Percentiles rank a stretch among this genome's conserved stretches.
Conservation (phyloP, 1,140 invertebrate species). For the Pachyrhynchus sulphureomaculatus region DNA sequence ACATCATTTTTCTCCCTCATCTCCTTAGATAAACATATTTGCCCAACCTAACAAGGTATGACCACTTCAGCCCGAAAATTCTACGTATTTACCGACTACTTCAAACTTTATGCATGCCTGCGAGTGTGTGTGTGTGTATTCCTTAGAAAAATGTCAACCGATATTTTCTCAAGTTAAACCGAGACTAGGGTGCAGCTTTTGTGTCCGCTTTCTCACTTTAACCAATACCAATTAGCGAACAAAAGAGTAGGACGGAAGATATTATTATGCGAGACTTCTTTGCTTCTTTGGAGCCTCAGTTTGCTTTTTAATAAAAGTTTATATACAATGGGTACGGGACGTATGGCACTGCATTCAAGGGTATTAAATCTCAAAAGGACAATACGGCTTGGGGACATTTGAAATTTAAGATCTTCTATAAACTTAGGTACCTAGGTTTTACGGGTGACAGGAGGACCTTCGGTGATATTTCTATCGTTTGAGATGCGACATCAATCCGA, state of each 20-base stretch:
- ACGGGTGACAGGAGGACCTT: background rate
- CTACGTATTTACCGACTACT: background rate
- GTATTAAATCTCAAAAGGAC: conserved; percentile 21
- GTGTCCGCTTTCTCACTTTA: background rate
- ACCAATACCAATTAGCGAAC: background rate
- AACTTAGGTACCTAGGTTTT: conserved; percentile 21
- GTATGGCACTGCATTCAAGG: conserved; percentile 15
- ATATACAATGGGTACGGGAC: conserved; percentile 16
- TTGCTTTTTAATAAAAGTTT: conserved; percentile 17
- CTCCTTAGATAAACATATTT: background rate
- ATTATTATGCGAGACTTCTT: conserved; percentile 22
- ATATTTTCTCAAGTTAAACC: background rate
- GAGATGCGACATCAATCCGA: background rate
- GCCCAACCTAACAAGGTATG: background rate
- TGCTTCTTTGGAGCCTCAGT: conserved; percentile 11
- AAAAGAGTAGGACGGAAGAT: conserved; percentile 7
- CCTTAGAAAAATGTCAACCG: conserved; percentile 4
- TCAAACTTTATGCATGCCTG: background rate
- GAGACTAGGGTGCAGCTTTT: background rate
- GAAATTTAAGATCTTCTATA: conserved; percentile 20
- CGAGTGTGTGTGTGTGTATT: too few species aligned
- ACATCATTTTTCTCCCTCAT: background rate
- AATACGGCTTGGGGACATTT: conserved; percentile 20
- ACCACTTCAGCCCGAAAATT: conserved; percentile 3
- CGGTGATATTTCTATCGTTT: conserved; percentile 18